Evolutionary conservation across 2,888 invertebrate genomes (phyloP), one percentile per base, ranked within the genome.

Genomic region (Ganaspis brasiliensis): DNA sequence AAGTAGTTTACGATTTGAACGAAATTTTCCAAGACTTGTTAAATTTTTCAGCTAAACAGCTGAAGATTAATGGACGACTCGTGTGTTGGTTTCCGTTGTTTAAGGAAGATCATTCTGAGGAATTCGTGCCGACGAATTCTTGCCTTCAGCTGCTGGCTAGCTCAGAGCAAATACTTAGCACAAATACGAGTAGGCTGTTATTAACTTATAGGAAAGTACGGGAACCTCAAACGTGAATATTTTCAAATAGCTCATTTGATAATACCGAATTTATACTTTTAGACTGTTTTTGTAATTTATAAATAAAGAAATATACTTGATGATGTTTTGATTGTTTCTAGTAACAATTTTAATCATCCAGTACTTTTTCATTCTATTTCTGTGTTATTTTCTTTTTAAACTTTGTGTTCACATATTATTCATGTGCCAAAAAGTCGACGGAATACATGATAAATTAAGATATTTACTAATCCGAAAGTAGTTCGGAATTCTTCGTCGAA

Each of bases 71-170:
- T 5, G 96, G 98, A 0, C 93, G 97, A 80, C 92, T 99, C 19
- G 98, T 99, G 0, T 98, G 96, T 92, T 99, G 99, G 99, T 95
- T 98, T 86, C 99, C 99, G 31, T 93, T 98, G 49, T 95, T 96
- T 81, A 95, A 97, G 83, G 94, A 95, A 74, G 95, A 96, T 81
- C 97, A 97, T 89, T 90, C 92, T 0, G 94, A 95, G 71, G 92
- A 94, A 0, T 94, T 95, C 77, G 91, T 99, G 19, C 99, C 99
- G 0, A 91, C 92, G 4, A 98, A 99, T 92, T 94, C 95, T 1
- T 95, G 96, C 87, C 92, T 99, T 77, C 88, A 92, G 76, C 91
- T 99, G 72, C 92, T 97, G 45, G 94, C 95, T 24, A 98, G 97
- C 92, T 96, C 97, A 9, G 98, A 99, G 91, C 99, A 99, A 92